Evolutionary conservation across 1,140 invertebrate species (phyloP).

Genomic region (Scaptodrosophila lebanonensis): DNA sequence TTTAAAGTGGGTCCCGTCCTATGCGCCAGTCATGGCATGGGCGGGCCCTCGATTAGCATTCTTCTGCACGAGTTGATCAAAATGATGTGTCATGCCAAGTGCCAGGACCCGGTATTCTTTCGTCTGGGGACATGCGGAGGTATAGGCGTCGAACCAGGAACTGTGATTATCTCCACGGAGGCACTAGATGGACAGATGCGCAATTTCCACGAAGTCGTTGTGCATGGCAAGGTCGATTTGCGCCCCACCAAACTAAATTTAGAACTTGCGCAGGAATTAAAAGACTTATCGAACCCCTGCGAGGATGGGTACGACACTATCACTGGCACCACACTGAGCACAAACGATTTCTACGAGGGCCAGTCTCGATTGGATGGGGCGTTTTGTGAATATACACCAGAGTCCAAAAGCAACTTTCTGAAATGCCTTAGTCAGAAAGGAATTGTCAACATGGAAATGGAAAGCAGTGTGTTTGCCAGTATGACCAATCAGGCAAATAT

Average conservation of each 20-base stretch:
- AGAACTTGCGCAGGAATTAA: slow-evolving; percentile 85
- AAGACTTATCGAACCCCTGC: slow-evolving; percentile 79
- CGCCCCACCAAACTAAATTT: slow-evolving; percentile 87
- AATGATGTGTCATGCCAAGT: slow-evolving; percentile 84
- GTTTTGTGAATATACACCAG: slow-evolving; percentile 93
- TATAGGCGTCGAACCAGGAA: slow-evolving; percentile 84
- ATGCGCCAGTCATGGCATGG: slow-evolving; percentile 86
- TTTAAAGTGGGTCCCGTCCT: slow-evolving; percentile 58
- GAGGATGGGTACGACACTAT: slow-evolving; percentile 87
- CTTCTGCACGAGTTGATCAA: slow-evolving; percentile 88
- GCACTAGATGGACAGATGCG: slow-evolving; percentile 82
- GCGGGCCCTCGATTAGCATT: slow-evolving; percentile 86
- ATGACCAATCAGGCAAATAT: slow-evolving; percentile 90
- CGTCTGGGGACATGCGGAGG: slow-evolving; percentile 88
- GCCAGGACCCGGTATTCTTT: slow-evolving; percentile 84
- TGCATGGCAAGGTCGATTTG: slow-evolving; percentile 7
- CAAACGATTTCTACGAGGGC: slow-evolving; percentile 96
- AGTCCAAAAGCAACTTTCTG: slow-evolving; percentile 91
- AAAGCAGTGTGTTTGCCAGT: slow-evolving; percentile 88
- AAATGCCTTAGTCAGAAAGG: slow-evolving; percentile 84
- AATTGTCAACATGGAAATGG: slow-evolving; percentile 98
- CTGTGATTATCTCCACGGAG: slow-evolving; percentile 83
- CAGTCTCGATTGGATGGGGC: slow-evolving; percentile 91
- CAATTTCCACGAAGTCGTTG: slow-evolving; percentile 82
- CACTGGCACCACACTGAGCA: slow-evolving; percentile 94